These are phyloP conservation scores for Elanus axillaris DNA, from an alignment of 2,113 vertebrate species.

Conservation along the genomic window DNA sequence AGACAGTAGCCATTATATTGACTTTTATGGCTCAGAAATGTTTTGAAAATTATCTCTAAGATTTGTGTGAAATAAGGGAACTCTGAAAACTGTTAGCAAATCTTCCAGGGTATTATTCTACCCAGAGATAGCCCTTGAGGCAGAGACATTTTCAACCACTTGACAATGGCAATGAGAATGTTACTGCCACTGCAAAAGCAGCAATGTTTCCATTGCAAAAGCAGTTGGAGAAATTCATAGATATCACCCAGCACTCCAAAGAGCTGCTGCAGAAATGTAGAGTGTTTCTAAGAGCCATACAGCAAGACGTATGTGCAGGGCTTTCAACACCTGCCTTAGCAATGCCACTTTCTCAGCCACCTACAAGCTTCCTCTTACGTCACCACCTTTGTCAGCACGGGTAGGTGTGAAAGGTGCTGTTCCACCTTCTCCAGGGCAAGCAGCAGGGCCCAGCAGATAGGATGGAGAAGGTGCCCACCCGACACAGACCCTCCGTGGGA, in stretches of 20 bases:
- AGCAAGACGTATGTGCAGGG: background rate
- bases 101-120: background rate
- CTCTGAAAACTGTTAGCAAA: background rate
- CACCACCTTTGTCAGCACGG: background rate
- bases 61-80: background rate
- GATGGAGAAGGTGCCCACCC: background rate
- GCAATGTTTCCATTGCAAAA: accelerated
- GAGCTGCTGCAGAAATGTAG: background rate
- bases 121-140: background rate
- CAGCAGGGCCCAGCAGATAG: background rate
- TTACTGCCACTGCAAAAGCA: background rate
- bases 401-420: background rate
- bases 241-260: background rate
- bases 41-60: background rate
- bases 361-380: background rate
- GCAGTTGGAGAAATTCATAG: background rate
- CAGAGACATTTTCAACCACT: background rate
- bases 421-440: background rate
- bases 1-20: background rate
- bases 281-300: background rate
- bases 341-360: background rate
- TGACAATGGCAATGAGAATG: background rate
- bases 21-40: background rate
- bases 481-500: background rate
- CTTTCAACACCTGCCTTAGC: background rate